A percentile compares a stretch with the other conserved stretches of the same genome.
phyloP scores from a whole-genome alignment of 2,113 vertebrate genomes.

The Rhinolophus ferrumequinum region DNA sequence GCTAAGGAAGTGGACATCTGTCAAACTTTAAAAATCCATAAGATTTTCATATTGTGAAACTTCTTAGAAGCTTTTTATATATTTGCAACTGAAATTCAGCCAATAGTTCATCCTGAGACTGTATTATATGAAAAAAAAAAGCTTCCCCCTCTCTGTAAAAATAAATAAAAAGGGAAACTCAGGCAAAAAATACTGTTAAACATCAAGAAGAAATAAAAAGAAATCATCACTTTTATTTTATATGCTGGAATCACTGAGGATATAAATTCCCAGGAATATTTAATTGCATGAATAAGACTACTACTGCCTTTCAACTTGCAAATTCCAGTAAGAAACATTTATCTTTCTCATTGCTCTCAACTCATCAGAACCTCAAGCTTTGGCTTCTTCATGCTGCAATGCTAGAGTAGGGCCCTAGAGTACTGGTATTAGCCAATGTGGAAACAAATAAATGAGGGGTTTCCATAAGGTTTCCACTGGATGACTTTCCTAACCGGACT shows the following conservation, averaged over 20 bases:
- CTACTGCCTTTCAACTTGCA: not conserved
- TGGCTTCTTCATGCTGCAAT: constrained; percentile 34
- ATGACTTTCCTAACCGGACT: not conserved
- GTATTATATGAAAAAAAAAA: not conserved
- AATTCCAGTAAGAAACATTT: not conserved
- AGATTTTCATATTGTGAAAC: not conserved
- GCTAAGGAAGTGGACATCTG: not conserved
- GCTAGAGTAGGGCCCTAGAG: constrained; percentile 15
- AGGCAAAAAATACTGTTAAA: not conserved
- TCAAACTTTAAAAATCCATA: constrained; percentile 8
- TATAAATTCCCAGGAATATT: constrained; percentile 30
- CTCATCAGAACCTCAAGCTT: not conserved
- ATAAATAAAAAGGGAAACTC: not conserved
- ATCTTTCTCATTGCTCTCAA: constrained; percentile 22
- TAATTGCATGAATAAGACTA: not conserved
- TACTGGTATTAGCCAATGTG: not conserved
- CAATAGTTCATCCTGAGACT: not conserved
- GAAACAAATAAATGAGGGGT: constrained; percentile 27
- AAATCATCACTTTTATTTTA: not conserved
- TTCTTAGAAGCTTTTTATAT: not conserved
- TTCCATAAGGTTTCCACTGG: not conserved
- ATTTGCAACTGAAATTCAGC: not conserved
- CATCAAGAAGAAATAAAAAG: constrained; percentile 14
- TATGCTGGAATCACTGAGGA: not conserved
- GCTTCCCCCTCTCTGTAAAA: not conserved